Percentiles rank a stretch among this genome's conserved stretches.
These are phyloP conservation scores for Neoarius graeffei DNA, from an alignment of 2,113 vertebrate species.

Conservation along the genomic window DNA sequence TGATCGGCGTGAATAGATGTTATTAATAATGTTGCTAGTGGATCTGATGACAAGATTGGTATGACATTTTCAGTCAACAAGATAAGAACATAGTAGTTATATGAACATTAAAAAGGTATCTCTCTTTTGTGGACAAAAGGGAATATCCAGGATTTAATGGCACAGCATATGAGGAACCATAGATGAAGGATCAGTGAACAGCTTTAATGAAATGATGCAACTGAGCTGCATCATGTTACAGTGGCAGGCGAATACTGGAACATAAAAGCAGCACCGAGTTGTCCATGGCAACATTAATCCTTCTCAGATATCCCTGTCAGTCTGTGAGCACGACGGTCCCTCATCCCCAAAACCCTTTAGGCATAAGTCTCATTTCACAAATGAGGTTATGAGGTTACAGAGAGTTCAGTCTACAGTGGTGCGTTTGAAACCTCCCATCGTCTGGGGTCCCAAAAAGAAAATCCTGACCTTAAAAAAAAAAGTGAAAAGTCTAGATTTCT, in stretches of 20 bases:
- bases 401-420: slow-evolving; percentile 62
- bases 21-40: background rate
- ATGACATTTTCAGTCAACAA: background rate
- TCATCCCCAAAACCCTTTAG: slow-evolving; percentile 59
- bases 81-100: background rate
- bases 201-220: background rate
- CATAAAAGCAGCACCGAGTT: background rate
- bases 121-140: background rate
- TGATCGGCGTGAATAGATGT: background rate
- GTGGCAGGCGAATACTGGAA: background rate
- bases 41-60: background rate
- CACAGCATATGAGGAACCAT: no score
- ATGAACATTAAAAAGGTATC: background rate
- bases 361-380: slow-evolving; percentile 64
- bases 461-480: background rate
- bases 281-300: slow-evolving; percentile 59
- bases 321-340: slow-evolving; percentile 55
- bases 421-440: slow-evolving; percentile 13
- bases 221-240: background rate
- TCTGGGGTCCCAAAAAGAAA: background rate
- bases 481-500: background rate
- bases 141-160: no score
- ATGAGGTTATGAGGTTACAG: slow-evolving; percentile 69
- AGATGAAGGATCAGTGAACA: background rate
- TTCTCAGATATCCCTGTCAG: slow-evolving; percentile 55